These are phyloP conservation scores for Takifugu flavidus DNA, from an alignment of 2,113 vertebrate species.

Conservation along the genomic window DNA sequence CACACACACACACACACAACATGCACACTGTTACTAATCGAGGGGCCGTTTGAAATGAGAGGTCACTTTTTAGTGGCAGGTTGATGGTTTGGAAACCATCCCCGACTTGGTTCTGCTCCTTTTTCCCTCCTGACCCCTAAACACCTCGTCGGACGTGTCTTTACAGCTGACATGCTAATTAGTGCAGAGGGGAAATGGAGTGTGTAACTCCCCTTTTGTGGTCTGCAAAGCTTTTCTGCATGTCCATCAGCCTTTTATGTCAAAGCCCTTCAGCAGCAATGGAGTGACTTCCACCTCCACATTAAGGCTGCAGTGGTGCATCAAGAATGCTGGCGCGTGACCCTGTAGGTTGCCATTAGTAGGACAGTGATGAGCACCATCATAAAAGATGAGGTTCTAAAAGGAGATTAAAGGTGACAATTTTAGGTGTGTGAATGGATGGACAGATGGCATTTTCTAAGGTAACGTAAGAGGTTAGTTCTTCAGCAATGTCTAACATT, in stretches of 20 bases:
- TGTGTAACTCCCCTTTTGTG: slow-evolving; percentile 61
- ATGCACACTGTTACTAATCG: background rate
- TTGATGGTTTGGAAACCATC: slow-evolving; percentile 33
- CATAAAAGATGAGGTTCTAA: slow-evolving; percentile 11
- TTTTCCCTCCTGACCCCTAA: slow-evolving; percentile 17
- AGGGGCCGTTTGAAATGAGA: background rate
- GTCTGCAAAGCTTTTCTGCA: slow-evolving; percentile 38
- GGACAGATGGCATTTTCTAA: no score
- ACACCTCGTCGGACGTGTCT: slow-evolving; percentile 49
- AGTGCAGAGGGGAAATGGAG: slow-evolving; percentile 58
- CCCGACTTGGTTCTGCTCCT: slow-evolving; percentile 11
- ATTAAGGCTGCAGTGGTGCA: slow-evolving; percentile 24
- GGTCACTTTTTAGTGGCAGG: slow-evolving; percentile 18
- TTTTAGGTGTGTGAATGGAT: no score
- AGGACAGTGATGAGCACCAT: slow-evolving; percentile 13
- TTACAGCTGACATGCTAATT: slow-evolving; percentile 69
- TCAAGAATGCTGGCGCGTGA: slow-evolving; percentile 29
- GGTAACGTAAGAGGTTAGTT: no score
- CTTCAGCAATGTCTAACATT: no score
- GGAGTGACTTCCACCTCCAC: slow-evolving; percentile 36
- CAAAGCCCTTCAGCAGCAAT: slow-evolving; percentile 25
- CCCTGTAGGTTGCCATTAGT: slow-evolving; percentile 39
- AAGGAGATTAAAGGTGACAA: slow-evolving; percentile 1
- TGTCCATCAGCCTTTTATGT: slow-evolving; percentile 34
- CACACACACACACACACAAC: no score